These are phyloP conservation scores for Teleogryllus oceanicus DNA, from an alignment of 2,888 invertebrate genomes.

Conservation along the genomic window DNA sequence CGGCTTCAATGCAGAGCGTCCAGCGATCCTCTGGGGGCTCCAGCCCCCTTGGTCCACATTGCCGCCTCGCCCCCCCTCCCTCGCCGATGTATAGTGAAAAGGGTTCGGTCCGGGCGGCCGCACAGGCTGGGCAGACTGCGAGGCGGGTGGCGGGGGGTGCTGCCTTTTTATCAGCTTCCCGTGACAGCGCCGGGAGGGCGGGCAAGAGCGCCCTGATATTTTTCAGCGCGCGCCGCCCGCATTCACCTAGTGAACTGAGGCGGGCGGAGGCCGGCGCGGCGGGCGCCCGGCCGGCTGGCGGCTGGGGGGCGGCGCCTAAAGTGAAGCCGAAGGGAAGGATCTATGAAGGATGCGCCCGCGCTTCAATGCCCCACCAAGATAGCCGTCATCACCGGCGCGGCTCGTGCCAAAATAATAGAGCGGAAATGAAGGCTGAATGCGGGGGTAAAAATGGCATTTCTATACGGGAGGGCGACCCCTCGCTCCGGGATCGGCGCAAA, in stretches of 20 bases:
- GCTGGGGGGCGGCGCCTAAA: no score
- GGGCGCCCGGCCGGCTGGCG: no score
- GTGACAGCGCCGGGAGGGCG: background rate
- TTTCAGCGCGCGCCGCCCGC: background rate
- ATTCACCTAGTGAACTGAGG: slow-evolving; percentile 18
- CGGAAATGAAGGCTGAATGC: background rate
- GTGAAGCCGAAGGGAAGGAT: background rate
- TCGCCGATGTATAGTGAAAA: background rate
- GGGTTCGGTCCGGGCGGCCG: background rate
- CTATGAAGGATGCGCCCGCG: background rate
- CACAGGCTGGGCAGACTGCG: background rate
- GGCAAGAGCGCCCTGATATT: background rate
- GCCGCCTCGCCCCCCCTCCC: background rate
- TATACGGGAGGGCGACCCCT: no score
- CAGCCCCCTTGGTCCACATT: background rate
- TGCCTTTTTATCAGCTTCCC: slow-evolving; percentile 7
- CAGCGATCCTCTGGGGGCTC: background rate
- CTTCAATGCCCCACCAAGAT: background rate
- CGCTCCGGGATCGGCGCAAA: no score
- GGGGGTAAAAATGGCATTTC: background rate
- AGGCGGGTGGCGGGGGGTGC: background rate
- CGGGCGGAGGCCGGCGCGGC: background rate
- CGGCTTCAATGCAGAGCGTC: background rate
- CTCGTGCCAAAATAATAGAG: background rate
- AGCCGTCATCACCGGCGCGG: background rate